phyloP scores from a whole-genome alignment of 2,113 vertebrate species.

The Rhinoptilus africanus region DNA sequence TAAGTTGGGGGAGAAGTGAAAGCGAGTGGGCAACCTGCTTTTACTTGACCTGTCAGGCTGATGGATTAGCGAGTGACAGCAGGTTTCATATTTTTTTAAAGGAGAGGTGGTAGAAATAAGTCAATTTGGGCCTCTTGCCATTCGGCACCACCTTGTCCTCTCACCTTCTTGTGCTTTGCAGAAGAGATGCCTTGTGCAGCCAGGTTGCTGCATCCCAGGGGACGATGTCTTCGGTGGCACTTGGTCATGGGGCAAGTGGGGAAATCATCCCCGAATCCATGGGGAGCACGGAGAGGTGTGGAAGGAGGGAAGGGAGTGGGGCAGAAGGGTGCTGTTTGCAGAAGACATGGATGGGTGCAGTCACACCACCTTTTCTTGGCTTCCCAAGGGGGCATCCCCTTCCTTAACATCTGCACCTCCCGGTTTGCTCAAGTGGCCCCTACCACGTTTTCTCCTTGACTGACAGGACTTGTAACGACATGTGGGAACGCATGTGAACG shows the following conservation, averaged over 20 bases:
- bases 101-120: constrained; percentile 5
- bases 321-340: background rate
- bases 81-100: background rate
- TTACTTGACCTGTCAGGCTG: constrained; percentile 51
- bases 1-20: constrained; percentile 44
- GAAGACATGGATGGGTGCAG: fast-evolving
- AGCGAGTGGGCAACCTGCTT: constrained; percentile 41
- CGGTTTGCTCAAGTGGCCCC: background rate
- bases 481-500: background rate
- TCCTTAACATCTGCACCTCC: background rate
- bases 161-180: background rate
- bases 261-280: fast-evolving
- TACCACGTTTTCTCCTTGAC: background rate
- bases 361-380: background rate
- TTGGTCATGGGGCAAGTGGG: background rate
- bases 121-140: background rate
- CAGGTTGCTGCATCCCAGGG: fast-evolving
- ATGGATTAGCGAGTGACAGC: constrained; percentile 22
- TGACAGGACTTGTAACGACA: background rate
- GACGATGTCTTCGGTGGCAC: fast-evolving
- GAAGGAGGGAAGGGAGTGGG: background rate
- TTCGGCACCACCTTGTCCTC: background rate
- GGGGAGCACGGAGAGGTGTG: fast-evolving
- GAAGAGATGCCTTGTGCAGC: background rate
- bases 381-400: background rate